A percentile compares a stretch with the other conserved stretches of the same genome.
These are phyloP conservation scores for Helicoverpa assulta DNA, from an alignment of 2,888 invertebrate genomes.

Conservation along the genomic window DNA sequence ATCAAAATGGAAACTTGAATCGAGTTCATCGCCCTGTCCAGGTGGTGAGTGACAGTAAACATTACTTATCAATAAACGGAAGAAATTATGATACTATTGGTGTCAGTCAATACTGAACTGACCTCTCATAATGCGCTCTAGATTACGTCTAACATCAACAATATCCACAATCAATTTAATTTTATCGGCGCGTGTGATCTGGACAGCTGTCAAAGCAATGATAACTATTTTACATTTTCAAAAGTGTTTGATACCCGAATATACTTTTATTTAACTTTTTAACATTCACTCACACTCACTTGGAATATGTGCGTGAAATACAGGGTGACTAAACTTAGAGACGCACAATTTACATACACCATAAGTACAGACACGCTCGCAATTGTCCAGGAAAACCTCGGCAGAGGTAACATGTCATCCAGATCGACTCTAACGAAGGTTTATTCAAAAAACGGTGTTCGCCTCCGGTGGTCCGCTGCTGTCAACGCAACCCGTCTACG, in stretches of 20 bases:
- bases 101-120: constrained; percentile 82
- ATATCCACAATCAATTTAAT: constrained; percentile 75
- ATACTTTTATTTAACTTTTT: constrained; percentile 30
- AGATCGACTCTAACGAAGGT: constrained; percentile 81
- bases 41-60: constrained; percentile 84
- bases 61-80: constrained; percentile 84
- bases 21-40: constrained; percentile 81
- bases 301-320: constrained; percentile 22
- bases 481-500: constrained; percentile 67
- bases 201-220: constrained; percentile 78
- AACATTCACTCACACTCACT: constrained; percentile 13
- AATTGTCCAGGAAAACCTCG: constrained; percentile 65
- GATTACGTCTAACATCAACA: constrained; percentile 77
- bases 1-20: constrained; percentile 77
- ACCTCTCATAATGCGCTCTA: constrained; percentile 85
- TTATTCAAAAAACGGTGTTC: constrained; percentile 82
- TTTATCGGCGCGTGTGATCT: constrained; percentile 72
- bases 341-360: constrained; percentile 46
- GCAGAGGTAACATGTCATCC: constrained; percentile 75
- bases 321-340: constrained; percentile 22
- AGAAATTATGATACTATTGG: constrained; percentile 82
- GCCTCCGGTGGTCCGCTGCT: constrained; percentile 83
- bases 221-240: constrained; percentile 62
- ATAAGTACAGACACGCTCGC: constrained; percentile 51
- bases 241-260: constrained; percentile 47